Percentiles rank a stretch among this genome's conserved stretches.
Conservation (phyloP, 1,140 invertebrate species). For the Cydia pomonella region DNA sequence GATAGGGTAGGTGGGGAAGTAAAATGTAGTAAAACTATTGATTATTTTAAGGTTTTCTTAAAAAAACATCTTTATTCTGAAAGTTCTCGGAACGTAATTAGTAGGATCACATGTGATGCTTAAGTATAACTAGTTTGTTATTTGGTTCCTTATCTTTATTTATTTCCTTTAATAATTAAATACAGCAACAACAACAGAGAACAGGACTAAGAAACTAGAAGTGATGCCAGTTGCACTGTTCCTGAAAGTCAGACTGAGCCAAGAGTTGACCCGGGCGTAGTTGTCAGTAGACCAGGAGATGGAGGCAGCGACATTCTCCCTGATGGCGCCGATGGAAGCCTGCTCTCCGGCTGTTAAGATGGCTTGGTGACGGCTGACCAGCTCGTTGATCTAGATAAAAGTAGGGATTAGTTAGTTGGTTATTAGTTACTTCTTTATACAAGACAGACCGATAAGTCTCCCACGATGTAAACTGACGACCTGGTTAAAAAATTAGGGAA, state of each 20-base stretch:
- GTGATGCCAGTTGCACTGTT: constrained; percentile 49
- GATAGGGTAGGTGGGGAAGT: too few relatives aligned
- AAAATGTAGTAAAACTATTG: too few relatives aligned
- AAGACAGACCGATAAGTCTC: too few relatives aligned
- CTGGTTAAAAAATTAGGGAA: too few relatives aligned
- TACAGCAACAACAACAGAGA: constrained; percentile 54
- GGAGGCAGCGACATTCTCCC: constrained; percentile 65
- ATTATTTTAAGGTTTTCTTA: too few relatives aligned
- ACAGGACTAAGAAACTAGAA: constrained; percentile 55
- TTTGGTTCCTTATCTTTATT: not conserved
- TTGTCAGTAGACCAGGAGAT: constrained; percentile 56
- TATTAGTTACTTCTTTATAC: too few relatives aligned
- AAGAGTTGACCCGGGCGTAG: constrained; percentile 52
- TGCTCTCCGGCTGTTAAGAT: constrained; percentile 65
- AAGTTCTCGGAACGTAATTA: too few relatives aligned
- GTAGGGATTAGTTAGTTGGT: constrained; percentile 33
- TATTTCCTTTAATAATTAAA: constrained; percentile 41
- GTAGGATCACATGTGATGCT: too few relatives aligned
- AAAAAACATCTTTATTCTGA: too few relatives aligned
- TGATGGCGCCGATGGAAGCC: constrained; percentile 58
- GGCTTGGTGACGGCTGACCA: constrained; percentile 45
- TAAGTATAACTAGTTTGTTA: too few relatives aligned
- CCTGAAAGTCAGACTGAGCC: constrained; percentile 56
- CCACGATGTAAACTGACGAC: too few relatives aligned
- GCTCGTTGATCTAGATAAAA: constrained; percentile 52